Evolutionary conservation across 2,797 vertebrate genomes (phyloP).

Genomic region (Sebastes flavidus): DNA sequence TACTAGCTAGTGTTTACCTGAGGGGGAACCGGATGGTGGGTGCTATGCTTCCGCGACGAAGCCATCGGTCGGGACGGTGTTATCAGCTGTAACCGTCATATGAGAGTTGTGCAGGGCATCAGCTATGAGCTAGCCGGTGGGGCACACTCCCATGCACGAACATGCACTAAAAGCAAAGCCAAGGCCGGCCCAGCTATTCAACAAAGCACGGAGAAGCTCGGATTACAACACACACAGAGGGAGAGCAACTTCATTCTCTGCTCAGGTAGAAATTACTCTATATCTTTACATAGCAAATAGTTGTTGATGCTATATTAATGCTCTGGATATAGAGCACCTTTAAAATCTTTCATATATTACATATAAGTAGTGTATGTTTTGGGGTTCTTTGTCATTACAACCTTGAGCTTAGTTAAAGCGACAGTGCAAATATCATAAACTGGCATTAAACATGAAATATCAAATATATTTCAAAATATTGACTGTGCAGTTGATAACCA

Average conservation of each 20-base stretch:
- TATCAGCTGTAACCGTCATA: neutral
- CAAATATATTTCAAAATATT: neutral
- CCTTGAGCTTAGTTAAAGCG: neutral
- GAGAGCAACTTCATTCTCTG: neutral
- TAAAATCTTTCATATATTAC: neutral
- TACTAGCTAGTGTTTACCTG: neutral
- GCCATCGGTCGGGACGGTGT: neutral
- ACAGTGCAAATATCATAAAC: neutral
- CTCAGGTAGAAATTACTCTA: neutral
- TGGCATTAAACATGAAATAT: neutral
- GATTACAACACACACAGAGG: neutral
- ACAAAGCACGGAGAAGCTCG: neutral
- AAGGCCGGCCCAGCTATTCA: too few species aligned
- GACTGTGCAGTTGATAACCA: neutral
- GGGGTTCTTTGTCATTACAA: neutral
- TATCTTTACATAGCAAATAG: neutral
- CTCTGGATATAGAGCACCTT: neutral
- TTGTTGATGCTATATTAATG: neutral
- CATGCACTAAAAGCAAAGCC: neutral
- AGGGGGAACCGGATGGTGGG: too few species aligned
- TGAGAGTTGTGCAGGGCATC: neutral
- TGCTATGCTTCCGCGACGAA: neutral
- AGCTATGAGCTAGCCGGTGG: neutral
- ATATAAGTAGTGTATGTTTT: neutral
- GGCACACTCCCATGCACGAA: neutral